These are phyloP conservation scores for Oxyruncus cristatus DNA, from an alignment of 2,113 vertebrate genomes.

Conservation along the genomic window DNA sequence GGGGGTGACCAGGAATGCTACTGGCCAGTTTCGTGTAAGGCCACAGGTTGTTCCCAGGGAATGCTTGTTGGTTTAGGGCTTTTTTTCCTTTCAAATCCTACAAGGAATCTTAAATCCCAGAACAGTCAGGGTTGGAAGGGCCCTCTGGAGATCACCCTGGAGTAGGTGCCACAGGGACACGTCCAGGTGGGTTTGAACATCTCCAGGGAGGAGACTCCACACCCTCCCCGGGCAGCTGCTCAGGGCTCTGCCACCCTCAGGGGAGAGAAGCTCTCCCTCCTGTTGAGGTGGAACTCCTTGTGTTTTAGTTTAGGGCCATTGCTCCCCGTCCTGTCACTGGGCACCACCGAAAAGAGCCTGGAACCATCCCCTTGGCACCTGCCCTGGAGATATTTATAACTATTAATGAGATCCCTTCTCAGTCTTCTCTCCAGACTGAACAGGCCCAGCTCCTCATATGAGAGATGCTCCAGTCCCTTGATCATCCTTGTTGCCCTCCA, in stretches of 20 bases:
- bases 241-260: neutral
- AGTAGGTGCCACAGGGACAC: neutral
- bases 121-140: neutral
- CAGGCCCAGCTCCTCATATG: neutral
- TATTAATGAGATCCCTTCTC: neutral
- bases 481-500: neutral
- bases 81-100: neutral
- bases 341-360: neutral
- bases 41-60: neutral
- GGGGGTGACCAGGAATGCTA: neutral
- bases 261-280: neutral
- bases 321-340: neutral
- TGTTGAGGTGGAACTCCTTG: neutral
- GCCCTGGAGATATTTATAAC: neutral
- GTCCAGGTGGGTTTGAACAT: neutral
- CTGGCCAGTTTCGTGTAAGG: neutral
- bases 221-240: neutral
- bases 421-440: neutral
- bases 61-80: neutral
- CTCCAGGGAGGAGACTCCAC: neutral
- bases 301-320: neutral
- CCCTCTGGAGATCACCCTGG: neutral
- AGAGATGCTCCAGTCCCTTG: neutral
- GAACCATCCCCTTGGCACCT: neutral
- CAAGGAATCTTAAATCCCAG: neutral